These are phyloP conservation scores for Caenorhabditis sp. DNA, from an alignment of 2,888 invertebrate genomes.

Conservation along the genomic window DNA sequence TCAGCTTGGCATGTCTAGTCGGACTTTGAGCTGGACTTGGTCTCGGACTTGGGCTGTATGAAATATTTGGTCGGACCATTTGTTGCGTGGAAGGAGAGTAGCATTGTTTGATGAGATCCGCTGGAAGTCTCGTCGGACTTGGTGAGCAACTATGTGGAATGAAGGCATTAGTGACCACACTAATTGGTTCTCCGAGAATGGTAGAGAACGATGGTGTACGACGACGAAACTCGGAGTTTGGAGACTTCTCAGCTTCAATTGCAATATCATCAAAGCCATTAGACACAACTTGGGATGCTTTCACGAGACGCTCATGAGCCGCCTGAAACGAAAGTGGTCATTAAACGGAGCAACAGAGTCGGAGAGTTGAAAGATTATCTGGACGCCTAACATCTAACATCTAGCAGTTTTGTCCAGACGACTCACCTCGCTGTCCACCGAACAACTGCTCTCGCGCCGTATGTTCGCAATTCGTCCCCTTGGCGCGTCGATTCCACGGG, in stretches of 20 bases:
- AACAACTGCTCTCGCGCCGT: slow-evolving; percentile 79
- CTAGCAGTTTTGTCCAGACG: not conserved
- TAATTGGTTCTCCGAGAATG: slow-evolving; percentile 74
- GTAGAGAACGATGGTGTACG: slow-evolving; percentile 56
- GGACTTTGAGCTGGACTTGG: slow-evolving; percentile 72
- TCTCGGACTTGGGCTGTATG: slow-evolving; percentile 77
- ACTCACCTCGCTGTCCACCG: slow-evolving; percentile 68
- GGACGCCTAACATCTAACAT: not conserved
- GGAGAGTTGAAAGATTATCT: not conserved
- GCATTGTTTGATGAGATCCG: slow-evolving; percentile 74
- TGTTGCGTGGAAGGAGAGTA: slow-evolving; percentile 82
- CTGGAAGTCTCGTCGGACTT: slow-evolving; percentile 76
- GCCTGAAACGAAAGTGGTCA: slow-evolving; percentile 65
- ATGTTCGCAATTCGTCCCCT: slow-evolving; percentile 78
- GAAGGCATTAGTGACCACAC: slow-evolving; percentile 81
- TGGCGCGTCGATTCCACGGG: slow-evolving; percentile 66
- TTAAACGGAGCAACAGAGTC: not conserved
- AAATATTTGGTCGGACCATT: slow-evolving; percentile 80
- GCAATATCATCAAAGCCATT: slow-evolving; percentile 79
- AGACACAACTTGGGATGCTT: slow-evolving; percentile 77
- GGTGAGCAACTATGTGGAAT: slow-evolving; percentile 79
- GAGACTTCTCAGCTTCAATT: slow-evolving; percentile 46
- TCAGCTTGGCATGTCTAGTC: slow-evolving; percentile 51
- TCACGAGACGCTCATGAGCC: slow-evolving; percentile 78
- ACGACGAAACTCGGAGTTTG: slow-evolving; percentile 30